Conservation (phyloP, 2,797 vertebrate genomes). For the Mormyrus hasselquistii region DNA sequence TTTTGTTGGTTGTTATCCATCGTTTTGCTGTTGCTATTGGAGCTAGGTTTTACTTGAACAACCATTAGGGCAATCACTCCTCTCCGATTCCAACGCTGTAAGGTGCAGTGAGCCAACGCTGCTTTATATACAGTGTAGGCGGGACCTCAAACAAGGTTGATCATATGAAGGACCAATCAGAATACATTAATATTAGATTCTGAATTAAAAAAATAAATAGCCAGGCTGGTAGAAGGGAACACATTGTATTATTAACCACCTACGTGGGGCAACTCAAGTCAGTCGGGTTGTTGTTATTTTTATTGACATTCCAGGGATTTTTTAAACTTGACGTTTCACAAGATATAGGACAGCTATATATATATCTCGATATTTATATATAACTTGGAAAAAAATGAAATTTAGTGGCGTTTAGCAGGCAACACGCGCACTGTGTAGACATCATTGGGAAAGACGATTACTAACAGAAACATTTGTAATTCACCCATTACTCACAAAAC, state of each 20-base stretch:
- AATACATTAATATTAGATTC: neutral
- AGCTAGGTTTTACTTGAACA: conserved; percentile 40
- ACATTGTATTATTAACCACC: neutral
- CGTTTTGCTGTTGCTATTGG: conserved; percentile 34
- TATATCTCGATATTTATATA: neutral
- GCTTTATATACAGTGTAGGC: conserved; percentile 9
- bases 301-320: neutral
- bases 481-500: neutral
- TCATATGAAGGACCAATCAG: neutral
- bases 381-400: neutral
- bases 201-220: neutral
- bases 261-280: neutral
- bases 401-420: neutral
- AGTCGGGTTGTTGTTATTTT: neutral
- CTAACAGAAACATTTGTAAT: neutral
- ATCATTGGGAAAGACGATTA: neutral
- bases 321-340: neutral
- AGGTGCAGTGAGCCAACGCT: neutral
- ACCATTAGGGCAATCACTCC: conserved; percentile 38
- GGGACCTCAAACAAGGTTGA: neutral
- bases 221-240: neutral
- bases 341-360: neutral
- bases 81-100: too few species aligned
- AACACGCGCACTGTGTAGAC: neutral
- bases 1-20: conserved; percentile 48